Evolutionary conservation across 2,797 vertebrate genomes (phyloP), one percentile per base, ranked within the genome.

Genomic region (Rhinoraja longicauda): DNA sequence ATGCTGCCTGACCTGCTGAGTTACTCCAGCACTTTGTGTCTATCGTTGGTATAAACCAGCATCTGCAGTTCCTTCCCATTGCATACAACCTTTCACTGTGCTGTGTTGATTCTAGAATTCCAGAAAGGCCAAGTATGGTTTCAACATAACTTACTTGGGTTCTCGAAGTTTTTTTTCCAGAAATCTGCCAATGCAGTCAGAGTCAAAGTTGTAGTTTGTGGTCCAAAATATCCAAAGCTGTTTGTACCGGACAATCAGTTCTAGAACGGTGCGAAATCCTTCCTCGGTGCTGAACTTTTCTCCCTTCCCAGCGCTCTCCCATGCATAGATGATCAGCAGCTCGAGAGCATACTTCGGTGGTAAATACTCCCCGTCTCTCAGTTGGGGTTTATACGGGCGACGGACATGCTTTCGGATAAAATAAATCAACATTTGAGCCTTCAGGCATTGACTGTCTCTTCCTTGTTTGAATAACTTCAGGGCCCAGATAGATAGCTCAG

Each of bases 191-290:
- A 96, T 93, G 10, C 13, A 0, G 0, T 1, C 0, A 2, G 94
- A 78, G 93, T 94, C 93, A 36, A 96, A 95, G 0, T 93, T 93
- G 29, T 96, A 96, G 93, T 94, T 96, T 0, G 3, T 32, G 7
- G 95, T 95, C 96, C 96, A 96, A 93, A 94, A 96, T 53, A 96
- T 0, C 57, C 96, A 95, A 93, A 96, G 94, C 0, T 94, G 0
- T 39, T 0, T 2, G 19, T 93, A 79, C 26, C 0, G 93, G n/a
- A 5, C 82, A 9, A 93, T 92, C 93, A 96, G 84, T 0, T 94
- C 26, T 95, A 96, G 95, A 93, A 96, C 95, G 0, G 96, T 95
- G 32, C 93, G 26, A 70, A 96, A 94, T 0, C 93, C 95, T 57
- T 93, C 0, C 0, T 70, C 93, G 26, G 93, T 93, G 75, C 9